Conservation (phyloP, 2,797 vertebrate genomes). For the Scolopax rusticola region DNA sequence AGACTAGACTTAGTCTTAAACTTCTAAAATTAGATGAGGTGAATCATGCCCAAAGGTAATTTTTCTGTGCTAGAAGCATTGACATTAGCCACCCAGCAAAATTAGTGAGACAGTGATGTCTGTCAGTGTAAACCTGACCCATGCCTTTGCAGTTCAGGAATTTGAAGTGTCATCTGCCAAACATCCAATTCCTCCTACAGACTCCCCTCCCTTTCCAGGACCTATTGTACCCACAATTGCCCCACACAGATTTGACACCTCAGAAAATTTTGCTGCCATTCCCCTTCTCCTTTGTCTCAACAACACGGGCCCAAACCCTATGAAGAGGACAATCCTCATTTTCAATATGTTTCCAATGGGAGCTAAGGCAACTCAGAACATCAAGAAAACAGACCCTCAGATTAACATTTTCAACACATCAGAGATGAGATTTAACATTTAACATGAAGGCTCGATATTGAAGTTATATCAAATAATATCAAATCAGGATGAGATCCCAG, state of each 20-base stretch:
- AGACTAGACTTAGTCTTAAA: background rate
- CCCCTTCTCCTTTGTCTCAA: background rate
- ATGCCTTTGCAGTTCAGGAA: constrained; percentile 19
- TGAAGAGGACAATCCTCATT: background rate
- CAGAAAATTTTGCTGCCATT: background rate
- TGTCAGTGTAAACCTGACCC: background rate
- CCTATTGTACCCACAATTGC: background rate
- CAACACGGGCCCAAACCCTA: background rate
- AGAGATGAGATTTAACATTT: background rate
- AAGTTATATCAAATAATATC: background rate
- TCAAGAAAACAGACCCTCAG: background rate
- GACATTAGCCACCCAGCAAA: background rate
- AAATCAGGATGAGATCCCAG: background rate
- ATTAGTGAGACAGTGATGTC: background rate
- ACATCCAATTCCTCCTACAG: background rate
- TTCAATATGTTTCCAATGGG: background rate
- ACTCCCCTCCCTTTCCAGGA: background rate
- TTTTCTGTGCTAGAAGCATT: background rate
- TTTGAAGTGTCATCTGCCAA: constrained; percentile 7
- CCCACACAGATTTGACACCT: background rate
- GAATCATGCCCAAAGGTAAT: constrained; percentile 36
- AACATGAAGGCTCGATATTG: background rate
- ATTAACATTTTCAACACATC: background rate
- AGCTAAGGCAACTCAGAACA: background rate
- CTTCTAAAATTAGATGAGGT: constrained; percentile 41